Evolutionary conservation across 1,140 invertebrate genomes (phyloP), one percentile per base, ranked within the genome.

Genomic region (Pachypeltis micranthus): DNA sequence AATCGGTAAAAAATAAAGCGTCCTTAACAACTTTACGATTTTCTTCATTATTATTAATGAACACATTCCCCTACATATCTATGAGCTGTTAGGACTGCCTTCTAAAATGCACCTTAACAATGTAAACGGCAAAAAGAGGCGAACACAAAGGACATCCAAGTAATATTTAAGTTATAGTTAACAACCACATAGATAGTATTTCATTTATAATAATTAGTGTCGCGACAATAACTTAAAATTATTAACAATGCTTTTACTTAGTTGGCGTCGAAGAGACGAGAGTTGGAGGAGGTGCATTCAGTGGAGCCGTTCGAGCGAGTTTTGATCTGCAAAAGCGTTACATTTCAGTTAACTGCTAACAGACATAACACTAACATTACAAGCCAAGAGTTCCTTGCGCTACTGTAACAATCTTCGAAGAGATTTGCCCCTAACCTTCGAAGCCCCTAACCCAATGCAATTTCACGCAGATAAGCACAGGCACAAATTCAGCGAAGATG

Each of bases 41-140:
- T 28, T 59, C 57, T 59, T 59, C 57, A 31, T 59, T 59, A 59
- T 34, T 31, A 59, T 59, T 16, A 61, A 61, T 16, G 31, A 61
- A 24, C 34, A 24, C 21, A 10, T 61, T 61, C 34, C 34, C 25
- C 34, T 24, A 61, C 44, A 21, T 2, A 21, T 39, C 21, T 12
- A 39, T 7, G 2, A 44, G 2, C 7, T 59, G n/a, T 2, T 24
- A 59, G 10, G n/a, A 27, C 21, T 61, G 28, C 23, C 59, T 61
- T 39, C 58, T 31, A 34, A 19, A 44, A 21, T 44, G 28, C 28
- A 21, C 26, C 25, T 24, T 39, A 61, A 39, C 16, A 61, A 61
- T 44, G 10, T 39, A 61, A 29, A 61, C 44, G 39, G 59, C 59
- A 61, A 12, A 61, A 25, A 3, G 44, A 16, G 59, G 21, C 16